Evolutionary conservation across 2,797 vertebrate species (phyloP).

Genomic region (Gorsachius magnificus): DNA sequence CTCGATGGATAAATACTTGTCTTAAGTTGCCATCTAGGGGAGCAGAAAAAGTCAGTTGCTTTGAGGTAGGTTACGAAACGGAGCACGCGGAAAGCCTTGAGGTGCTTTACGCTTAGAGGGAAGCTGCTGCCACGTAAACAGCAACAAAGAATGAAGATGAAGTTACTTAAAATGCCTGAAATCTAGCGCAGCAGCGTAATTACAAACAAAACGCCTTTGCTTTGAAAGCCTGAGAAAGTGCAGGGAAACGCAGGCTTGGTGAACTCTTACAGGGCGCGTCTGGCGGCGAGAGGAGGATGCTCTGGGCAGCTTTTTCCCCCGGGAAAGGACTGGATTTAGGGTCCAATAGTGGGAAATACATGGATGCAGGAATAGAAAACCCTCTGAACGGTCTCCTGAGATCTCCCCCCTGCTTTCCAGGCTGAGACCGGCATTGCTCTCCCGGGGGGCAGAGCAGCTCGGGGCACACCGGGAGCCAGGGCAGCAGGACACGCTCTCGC

Average conservation of each 20-base stretch:
- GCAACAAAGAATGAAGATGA: background rate
- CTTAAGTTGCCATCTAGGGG: slow-evolving; percentile 60
- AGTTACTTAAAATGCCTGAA: background rate
- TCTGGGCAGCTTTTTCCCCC: background rate
- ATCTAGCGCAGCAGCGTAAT: background rate
- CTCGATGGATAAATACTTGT: slow-evolving; percentile 2
- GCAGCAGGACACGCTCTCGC: rapidly evolving
- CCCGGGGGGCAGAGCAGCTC: background rate
- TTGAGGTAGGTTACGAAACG: background rate
- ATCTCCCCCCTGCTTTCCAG: background rate
- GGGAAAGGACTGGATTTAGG: background rate
- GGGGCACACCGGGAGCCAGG: background rate
- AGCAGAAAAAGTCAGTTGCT: slow-evolving; percentile 28
- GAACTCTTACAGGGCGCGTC: background rate
- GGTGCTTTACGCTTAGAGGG: background rate
- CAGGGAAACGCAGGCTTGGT: background rate
- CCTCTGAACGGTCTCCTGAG: background rate
- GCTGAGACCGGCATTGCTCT: background rate
- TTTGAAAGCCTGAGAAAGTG: background rate
- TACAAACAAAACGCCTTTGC: background rate
- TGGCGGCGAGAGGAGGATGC: background rate
- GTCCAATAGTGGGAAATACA: background rate
- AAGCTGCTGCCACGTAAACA: background rate
- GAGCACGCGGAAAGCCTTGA: background rate
- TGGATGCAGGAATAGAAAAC: background rate